Conservation (phyloP, 2,888 invertebrate species). For the Acronicta psi region DNA sequence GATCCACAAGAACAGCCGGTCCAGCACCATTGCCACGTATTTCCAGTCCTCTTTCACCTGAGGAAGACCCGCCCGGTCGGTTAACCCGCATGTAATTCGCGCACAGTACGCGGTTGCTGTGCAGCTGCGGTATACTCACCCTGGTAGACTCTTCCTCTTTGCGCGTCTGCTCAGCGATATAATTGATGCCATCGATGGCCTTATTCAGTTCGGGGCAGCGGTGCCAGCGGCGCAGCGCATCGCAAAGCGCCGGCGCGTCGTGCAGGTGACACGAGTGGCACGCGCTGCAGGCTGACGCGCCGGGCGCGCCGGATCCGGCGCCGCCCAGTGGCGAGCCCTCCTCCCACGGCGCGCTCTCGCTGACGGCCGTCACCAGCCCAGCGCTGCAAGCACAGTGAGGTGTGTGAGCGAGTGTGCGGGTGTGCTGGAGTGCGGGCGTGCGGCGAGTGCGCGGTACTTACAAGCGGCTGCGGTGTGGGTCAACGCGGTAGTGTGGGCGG, state of each 20-base stretch:
- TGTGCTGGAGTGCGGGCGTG: no score
- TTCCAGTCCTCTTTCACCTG: conserved; percentile 99
- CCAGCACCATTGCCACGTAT: conserved; percentile 99
- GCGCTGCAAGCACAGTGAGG: conserved; percentile 62
- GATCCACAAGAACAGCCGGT: conserved; percentile 98
- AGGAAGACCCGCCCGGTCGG: conserved; percentile 78
- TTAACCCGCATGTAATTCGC: not conserved
- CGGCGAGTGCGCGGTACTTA: conserved; percentile 58
- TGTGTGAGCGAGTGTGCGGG: no score
- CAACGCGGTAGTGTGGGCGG: conserved; percentile 92
- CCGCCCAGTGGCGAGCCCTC: conserved; percentile 58
- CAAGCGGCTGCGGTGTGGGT: conserved; percentile 89
- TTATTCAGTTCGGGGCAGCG: conserved; percentile 97
- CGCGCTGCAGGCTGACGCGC: conserved; percentile 61
- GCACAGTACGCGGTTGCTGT: no score
- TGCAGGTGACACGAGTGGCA: conserved; percentile 89
- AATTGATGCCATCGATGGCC: conserved; percentile 97
- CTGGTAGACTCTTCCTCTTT: conserved; percentile 97
- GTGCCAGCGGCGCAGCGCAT: conserved; percentile 93
- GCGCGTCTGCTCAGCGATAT: conserved; percentile 97
- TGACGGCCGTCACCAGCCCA: conserved; percentile 65
- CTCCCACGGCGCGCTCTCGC: conserved; percentile 62
- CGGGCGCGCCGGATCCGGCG: conserved; percentile 56
- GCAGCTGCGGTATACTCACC: conserved; percentile 86
- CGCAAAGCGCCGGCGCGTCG: conserved; percentile 89